Evolutionary conservation across 2,888 invertebrate species (phyloP).

Genomic region (Sycophila texana): DNA sequence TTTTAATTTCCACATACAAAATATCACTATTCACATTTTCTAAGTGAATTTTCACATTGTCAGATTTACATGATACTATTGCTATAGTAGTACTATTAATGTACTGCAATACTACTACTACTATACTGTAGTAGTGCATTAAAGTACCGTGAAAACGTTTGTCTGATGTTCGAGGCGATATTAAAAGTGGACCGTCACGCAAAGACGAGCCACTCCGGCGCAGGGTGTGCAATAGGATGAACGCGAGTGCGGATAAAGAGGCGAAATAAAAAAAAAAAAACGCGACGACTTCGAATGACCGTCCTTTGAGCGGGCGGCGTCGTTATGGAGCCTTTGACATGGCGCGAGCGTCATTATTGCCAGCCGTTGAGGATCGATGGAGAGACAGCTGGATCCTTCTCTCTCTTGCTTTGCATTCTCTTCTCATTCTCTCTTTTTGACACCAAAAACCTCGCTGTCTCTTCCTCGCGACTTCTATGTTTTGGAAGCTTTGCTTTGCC

Average conservation of each 20-base stretch:
- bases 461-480: background rate
- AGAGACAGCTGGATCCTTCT: background rate
- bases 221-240: background rate
- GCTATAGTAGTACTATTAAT: too few species aligned
- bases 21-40: too few species aligned
- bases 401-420: background rate
- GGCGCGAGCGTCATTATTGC: conserved; percentile 17
- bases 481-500: too few species aligned
- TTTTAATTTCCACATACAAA: too few species aligned
- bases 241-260: background rate
- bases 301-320: conserved; percentile 49
- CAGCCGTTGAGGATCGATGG: background rate
- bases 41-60: too few species aligned
- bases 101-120: too few species aligned
- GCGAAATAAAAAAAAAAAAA: conserved; percentile 1
- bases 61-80: too few species aligned
- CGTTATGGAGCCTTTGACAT: conserved; percentile 52
- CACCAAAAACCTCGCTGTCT: background rate
- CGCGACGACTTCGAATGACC: conserved; percentile 8
- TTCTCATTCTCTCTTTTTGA: background rate
- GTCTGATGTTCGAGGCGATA: too few species aligned
- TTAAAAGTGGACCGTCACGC: background rate
- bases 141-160: too few species aligned
- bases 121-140: too few species aligned
- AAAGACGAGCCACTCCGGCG: background rate